Conservation (phyloP, 2,113 vertebrate genomes). For the Pogona vitticeps region DNA sequence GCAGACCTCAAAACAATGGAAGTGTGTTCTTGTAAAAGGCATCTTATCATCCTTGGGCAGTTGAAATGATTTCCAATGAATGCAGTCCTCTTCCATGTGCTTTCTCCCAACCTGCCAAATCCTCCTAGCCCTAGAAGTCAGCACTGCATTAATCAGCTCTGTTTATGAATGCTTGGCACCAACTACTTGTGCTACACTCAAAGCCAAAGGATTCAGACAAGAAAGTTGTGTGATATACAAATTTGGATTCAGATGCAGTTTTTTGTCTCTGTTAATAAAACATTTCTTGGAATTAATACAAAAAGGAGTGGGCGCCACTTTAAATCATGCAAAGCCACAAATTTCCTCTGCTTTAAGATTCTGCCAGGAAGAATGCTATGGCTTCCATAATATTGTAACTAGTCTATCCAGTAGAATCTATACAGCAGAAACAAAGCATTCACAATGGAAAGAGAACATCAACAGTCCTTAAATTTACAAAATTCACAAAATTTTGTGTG, state of each 20-base stretch:
- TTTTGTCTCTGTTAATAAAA: slow-evolving; percentile 56
- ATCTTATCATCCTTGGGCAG: not conserved
- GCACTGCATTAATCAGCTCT: not conserved
- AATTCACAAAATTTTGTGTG: not conserved
- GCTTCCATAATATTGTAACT: not conserved
- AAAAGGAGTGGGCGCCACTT: slow-evolving; percentile 42
- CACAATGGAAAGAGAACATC: too few species aligned
- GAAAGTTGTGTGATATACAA: slow-evolving; percentile 23
- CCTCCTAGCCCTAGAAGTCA: fast-evolving
- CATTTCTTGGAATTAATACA: slow-evolving; percentile 52
- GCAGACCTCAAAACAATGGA: not conserved
- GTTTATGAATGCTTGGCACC: not conserved
- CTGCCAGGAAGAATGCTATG: slow-evolving; percentile 47
- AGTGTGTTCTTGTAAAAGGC: not conserved
- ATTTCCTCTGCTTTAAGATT: slow-evolving; percentile 28
- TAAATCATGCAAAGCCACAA: slow-evolving; percentile 53
- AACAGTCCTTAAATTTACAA: slow-evolving; percentile 18
- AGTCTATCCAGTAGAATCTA: not conserved
- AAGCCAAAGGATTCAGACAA: fast-evolving
- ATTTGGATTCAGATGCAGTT: slow-evolving; percentile 40
- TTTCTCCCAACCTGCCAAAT: slow-evolving; percentile 5
- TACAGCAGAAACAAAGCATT: slow-evolving; percentile 28
- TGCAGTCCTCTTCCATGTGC: fast-evolving
- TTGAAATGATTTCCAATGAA: not conserved
- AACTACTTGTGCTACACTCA: not conserved